Evolutionary conservation across 2,888 invertebrate species (phyloP).

Genomic region (Pollenia griseotomentosa): DNA sequence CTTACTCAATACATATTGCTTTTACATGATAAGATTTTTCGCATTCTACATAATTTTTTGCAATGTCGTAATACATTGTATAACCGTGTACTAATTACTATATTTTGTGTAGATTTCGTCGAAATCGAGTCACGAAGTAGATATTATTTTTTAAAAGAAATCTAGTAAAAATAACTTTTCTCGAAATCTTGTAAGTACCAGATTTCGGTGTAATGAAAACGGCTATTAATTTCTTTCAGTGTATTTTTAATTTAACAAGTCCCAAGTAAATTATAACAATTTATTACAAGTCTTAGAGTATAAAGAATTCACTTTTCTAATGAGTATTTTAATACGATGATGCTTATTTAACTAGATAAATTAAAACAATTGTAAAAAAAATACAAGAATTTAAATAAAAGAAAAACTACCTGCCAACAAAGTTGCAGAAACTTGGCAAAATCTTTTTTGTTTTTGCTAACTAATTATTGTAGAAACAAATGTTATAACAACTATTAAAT

Average conservation of each 20-base stretch:
- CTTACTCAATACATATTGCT: too few relatives aligned
- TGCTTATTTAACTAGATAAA: slow-evolving; percentile 32
- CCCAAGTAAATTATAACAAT: slow-evolving; percentile 46
- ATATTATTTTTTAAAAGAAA: too few relatives aligned
- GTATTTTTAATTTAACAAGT: slow-evolving; percentile 4
- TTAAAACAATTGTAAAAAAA: slow-evolving; percentile 26
- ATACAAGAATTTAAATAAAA: slow-evolving; percentile 11
- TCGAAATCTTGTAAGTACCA: too few relatives aligned
- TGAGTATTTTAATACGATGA: slow-evolving; percentile 35
- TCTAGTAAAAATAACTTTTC: too few relatives aligned
- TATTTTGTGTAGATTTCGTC: too few relatives aligned
- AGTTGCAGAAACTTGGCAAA: slow-evolving; percentile 64
- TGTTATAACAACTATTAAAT: slow-evolving; percentile 14
- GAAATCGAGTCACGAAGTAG: too few relatives aligned
- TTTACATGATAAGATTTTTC: too few relatives aligned
- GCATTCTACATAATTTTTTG: too few relatives aligned
- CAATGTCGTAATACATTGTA: too few relatives aligned
- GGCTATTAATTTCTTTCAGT: slow-evolving; percentile 22
- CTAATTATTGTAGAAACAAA: not conserved
- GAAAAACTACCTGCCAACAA: slow-evolving; percentile 63
- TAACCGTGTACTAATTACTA: too few relatives aligned
- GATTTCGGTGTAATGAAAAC: too few relatives aligned
- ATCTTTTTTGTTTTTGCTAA: not conserved
- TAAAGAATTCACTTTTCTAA: slow-evolving; percentile 36
- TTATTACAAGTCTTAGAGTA: slow-evolving; percentile 8